Evolutionary conservation across 2,113 vertebrate genomes (phyloP).

Genomic region (Macheiramphus alcinus): DNA sequence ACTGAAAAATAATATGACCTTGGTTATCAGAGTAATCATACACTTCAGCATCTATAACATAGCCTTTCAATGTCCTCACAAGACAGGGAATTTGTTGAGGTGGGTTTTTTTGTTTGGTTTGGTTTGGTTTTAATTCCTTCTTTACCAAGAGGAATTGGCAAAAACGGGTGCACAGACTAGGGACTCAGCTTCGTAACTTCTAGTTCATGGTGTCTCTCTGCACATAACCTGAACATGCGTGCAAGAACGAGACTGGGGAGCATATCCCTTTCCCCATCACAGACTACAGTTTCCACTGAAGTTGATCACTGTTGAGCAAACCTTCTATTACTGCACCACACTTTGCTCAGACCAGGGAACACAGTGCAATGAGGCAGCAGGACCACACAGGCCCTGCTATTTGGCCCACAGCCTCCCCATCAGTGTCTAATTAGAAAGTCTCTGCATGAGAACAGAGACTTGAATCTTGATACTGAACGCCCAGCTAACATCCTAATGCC

Average conservation of each 20-base stretch:
- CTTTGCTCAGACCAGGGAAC: background rate
- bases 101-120: background rate
- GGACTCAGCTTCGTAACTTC: background rate
- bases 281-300: background rate
- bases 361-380: background rate
- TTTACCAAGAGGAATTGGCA: background rate
- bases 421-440: background rate
- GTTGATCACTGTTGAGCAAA: background rate
- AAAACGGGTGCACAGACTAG: background rate
- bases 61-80: background rate
- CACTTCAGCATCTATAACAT: background rate
- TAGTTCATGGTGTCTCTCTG: background rate
- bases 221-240: background rate
- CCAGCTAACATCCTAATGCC: background rate
- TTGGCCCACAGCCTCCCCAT: background rate
- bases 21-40: background rate
- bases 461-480: background rate
- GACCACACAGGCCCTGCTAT: background rate
- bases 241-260: background rate
- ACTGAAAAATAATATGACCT: background rate
- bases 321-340: background rate
- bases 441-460: background rate
- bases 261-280: background rate
- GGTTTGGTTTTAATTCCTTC: background rate
- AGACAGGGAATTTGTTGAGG: background rate